Conservation (phyloP, 1,140 invertebrate genomes). For the Drosophila saltans region DNA sequence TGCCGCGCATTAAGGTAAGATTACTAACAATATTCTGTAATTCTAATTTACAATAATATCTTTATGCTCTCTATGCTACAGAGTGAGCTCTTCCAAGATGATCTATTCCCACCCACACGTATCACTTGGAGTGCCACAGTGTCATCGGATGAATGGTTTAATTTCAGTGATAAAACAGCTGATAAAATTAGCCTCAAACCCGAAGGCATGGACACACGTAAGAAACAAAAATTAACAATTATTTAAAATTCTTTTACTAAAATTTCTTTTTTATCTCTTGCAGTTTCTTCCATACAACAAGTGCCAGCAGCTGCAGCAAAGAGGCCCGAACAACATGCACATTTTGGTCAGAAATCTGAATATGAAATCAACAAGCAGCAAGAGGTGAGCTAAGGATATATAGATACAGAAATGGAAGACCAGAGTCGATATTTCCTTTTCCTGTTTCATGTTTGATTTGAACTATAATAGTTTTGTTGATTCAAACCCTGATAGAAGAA, state of each 20-base stretch:
- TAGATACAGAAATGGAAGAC: not conserved
- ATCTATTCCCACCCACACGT: slow-evolving; percentile 95
- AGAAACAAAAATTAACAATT: slow-evolving; percentile 80
- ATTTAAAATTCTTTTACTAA: not conserved
- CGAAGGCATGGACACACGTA: slow-evolving; percentile 93
- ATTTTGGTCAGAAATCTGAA: slow-evolving; percentile 64
- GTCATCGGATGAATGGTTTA: slow-evolving; percentile 90
- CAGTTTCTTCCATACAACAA: slow-evolving; percentile 80
- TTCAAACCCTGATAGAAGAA: too few species aligned
- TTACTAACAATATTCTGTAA: too few species aligned
- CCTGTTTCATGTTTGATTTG: too few species aligned
- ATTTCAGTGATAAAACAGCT: slow-evolving; percentile 86
- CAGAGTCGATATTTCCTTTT: not conserved
- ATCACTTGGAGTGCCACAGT: slow-evolving; percentile 93
- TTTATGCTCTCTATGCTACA: slow-evolving; percentile 74
- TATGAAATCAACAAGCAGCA: slow-evolving; percentile 78
- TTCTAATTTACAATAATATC: too few species aligned
- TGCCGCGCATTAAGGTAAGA: slow-evolving; percentile 93
- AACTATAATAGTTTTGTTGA: too few species aligned
- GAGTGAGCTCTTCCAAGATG: slow-evolving; percentile 98
- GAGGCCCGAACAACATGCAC: slow-evolving; percentile 54
- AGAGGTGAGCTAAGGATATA: slow-evolving; percentile 52
- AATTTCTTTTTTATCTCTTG: not conserved
- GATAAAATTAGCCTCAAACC: slow-evolving; percentile 91
- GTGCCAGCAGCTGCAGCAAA: slow-evolving; percentile 52